Percentiles rank a stretch among this genome's conserved stretches.
Conservation (phyloP, 2,888 invertebrate species). For the Hypselothyrea guttata region DNA sequence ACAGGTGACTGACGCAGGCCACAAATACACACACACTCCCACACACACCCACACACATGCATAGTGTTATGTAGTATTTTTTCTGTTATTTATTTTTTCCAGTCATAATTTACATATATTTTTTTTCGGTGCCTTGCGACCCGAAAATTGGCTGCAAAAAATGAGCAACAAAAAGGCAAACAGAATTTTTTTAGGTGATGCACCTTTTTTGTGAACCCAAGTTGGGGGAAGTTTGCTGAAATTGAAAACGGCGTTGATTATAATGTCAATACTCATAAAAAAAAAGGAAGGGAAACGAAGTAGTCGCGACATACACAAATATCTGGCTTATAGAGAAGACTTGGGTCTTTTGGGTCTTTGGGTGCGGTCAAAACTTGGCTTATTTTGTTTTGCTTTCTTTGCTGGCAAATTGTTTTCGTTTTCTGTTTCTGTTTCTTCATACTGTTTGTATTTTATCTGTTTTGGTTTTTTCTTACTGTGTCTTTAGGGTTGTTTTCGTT, state of each 20-base stretch:
- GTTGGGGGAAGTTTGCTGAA: conserved; percentile 48
- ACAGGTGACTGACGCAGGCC: conserved; percentile 77
- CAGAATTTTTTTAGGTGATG: conserved; percentile 62
- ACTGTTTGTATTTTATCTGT: conserved; percentile 22
- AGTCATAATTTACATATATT: conserved; percentile 71
- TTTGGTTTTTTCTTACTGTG: conserved; percentile 23
- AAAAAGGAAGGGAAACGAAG: conserved; percentile 21
- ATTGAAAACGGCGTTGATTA: conserved; percentile 78
- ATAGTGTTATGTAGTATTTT: conserved; percentile 7
- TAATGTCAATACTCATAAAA: conserved; percentile 76
- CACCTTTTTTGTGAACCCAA: conserved; percentile 49
- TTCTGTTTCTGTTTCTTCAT: conserved; percentile 23
- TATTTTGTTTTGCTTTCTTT: conserved; percentile 44
- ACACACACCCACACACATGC: conserved; percentile 18
- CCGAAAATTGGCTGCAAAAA: conserved; percentile 51
- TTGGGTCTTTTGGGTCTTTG: conserved; percentile 31
- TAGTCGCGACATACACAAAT: conserved; percentile 39
- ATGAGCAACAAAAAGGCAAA: conserved; percentile 56
- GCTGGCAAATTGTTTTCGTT: conserved; percentile 33
- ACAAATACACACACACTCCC: conserved; percentile 33
- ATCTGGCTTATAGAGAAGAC: conserved; percentile 31
- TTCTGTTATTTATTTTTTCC: conserved; percentile 22
- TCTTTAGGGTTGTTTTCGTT: conserved; percentile 34
- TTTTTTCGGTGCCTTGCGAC: conserved; percentile 52
- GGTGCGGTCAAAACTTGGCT: conserved; percentile 71